Base-by-base conservation (phyloP, 2,113 vertebrate genomes). In the Sebastes schlegelii region DNA sequence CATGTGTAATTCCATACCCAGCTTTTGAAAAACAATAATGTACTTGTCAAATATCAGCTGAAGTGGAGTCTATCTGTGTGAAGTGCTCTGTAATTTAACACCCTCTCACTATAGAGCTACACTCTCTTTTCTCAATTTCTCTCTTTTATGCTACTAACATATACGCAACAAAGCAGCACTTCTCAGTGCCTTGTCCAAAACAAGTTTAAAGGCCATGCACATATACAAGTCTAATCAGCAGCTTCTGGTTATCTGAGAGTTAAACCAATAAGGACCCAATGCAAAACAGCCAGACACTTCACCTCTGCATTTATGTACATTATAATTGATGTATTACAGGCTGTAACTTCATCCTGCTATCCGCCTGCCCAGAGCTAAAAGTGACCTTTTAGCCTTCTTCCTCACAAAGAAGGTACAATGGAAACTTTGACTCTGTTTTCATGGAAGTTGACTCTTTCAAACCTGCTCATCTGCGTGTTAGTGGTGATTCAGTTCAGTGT, bases 281-380 rank as follows among this genome's bases (percentile, higher is more conserved):
- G 51, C 12, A 62, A 62, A 73, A 23, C 1, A 74, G 1, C 0
- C 8, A 43, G 19, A 5, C 19, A 68, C 52, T 34, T 52, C 74
- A 12, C 52, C 40, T 45, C 34, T 77, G 72, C 19, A 19, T 72
- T 61, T 45, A 1, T 21, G 12, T 54, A 52, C 49, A 23, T 51
- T 49, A 54, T 85, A 67, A 72, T 51, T 79, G 70, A 91, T 84
- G 42, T 23, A 49, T 42, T 74, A 43, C 42, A 74, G 3, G 64
- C 72, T 88, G 90, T 89, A 89, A 91, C 82, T 84, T 77, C 46
- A 91, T 82, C 77, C 72, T 2, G 0, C 54, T 52, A 48, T 55
- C 63, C 77, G 43, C 42, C 61, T 16, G 85, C 91, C 79, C 54
- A 8, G 21, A 74, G 91, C 79, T 74, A 62, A 49, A 71, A 42